Percentiles rank a stretch among this genome's conserved stretches.
Evolutionary conservation across 2,797 vertebrate genomes (phyloP).

Genomic region (Anolis apletophallus): DNA sequence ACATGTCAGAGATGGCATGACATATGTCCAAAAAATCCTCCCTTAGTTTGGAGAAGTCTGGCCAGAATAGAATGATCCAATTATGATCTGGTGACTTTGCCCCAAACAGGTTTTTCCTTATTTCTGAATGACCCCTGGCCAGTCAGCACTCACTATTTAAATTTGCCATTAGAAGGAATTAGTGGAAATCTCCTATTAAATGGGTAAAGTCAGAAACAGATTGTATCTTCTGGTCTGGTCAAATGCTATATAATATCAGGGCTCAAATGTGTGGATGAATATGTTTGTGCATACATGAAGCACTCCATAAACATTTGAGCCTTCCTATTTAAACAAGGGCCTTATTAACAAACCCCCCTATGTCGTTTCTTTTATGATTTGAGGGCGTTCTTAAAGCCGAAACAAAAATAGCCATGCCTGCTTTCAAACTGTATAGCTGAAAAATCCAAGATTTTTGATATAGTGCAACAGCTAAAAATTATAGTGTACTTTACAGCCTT

Average conservation of each 20-base stretch:
- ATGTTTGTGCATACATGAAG: background rate
- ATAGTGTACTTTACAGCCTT: constrained; percentile 68
- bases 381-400: constrained; percentile 58
- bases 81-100: background rate
- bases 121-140: background rate
- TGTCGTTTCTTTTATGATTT: constrained; percentile 25
- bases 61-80: too few species aligned
- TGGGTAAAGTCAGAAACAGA: background rate
- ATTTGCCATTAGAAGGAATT: background rate
- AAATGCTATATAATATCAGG: background rate
- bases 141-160: background rate
- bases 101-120: background rate
- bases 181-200: background rate
- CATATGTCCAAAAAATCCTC: too few species aligned
- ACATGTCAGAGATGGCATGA: too few species aligned
- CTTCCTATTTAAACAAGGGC: background rate
- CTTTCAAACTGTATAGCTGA: constrained; percentile 44
- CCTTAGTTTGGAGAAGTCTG: too few species aligned
- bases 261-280: background rate
- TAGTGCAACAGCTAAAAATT: constrained; percentile 64
- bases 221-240: background rate
- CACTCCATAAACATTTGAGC: background rate
- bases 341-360: constrained; percentile 38
- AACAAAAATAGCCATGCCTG: constrained; percentile 36
- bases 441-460: constrained; percentile 49